A percentile compares a stretch with the other conserved stretches of the same genome.
Conservation (phyloP, 1,140 invertebrate species). For the Drosophila mayri region DNA sequence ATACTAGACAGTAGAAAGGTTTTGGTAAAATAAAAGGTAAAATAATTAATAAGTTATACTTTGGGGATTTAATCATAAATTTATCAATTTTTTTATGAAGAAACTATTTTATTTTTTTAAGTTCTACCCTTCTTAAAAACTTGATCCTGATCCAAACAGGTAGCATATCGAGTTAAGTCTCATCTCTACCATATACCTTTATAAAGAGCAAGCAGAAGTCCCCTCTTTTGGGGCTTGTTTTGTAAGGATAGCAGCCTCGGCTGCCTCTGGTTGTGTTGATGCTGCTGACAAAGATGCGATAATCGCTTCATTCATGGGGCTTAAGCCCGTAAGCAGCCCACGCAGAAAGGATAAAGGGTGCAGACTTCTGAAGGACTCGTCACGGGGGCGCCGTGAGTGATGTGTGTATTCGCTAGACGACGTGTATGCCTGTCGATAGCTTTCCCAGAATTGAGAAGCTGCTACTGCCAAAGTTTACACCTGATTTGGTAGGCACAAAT, state of each 20-base stretch:
- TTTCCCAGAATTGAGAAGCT: background rate
- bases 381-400: constrained; percentile 3
- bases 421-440: constrained; percentile 21
- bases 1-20: background rate
- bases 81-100: background rate
- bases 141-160: no score
- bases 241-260: background rate
- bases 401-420: background rate
- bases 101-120: no score
- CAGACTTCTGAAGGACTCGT: constrained; percentile 11
- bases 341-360: constrained; percentile 43
- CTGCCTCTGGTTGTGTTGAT: constrained; percentile 15
- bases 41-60: no score
- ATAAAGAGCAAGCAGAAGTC: background rate
- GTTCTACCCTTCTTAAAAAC: background rate
- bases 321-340: constrained; percentile 52
- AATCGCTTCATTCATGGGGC: constrained; percentile 57
- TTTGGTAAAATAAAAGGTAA: background rate
- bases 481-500: constrained; percentile 8
- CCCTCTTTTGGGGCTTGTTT: constrained; percentile 22
- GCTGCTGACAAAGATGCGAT: constrained; percentile 57
- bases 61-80: no score
- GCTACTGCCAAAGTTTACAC: constrained; percentile 6
- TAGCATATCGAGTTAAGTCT: background rate
- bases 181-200: constrained; percentile 6